These are phyloP conservation scores for Ricordea florida DNA, from an alignment of 92 coral and sea anemone genomes.

Conservation along the genomic window DNA sequence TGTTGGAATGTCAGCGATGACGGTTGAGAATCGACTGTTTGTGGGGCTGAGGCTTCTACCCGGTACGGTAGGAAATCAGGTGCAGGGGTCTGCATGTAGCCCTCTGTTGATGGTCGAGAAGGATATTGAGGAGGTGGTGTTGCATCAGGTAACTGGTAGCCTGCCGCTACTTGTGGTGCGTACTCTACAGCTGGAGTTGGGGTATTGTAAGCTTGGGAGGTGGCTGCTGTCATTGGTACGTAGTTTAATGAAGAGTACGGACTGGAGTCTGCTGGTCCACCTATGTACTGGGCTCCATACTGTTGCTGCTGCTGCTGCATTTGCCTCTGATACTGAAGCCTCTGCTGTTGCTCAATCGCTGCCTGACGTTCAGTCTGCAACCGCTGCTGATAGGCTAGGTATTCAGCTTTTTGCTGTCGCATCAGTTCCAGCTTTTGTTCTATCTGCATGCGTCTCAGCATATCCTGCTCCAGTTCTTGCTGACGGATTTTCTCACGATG, in stretches of 20 bases:
- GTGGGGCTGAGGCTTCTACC: slow-evolving; percentile 40
- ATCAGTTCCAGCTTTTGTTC: slow-evolving; percentile 95
- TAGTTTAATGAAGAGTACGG: slow-evolving; percentile 78
- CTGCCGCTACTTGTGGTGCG: slow-evolving; percentile 48
- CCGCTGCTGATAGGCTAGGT: slow-evolving; percentile 90
- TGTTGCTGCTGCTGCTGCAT: slow-evolving; percentile 50
- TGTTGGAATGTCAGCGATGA: slow-evolving; percentile 7
- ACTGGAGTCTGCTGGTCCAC: slow-evolving; percentile 61
- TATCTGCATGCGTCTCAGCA: slow-evolving; percentile 96
- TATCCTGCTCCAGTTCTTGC: slow-evolving; percentile 98
- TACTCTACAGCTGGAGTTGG: slow-evolving; percentile 34
- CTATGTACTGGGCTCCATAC: slow-evolving; percentile 8
- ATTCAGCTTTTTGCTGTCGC: slow-evolving; percentile 98
- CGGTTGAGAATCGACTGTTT: slow-evolving; percentile 45
- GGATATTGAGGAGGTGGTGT: slow-evolving; percentile 53
- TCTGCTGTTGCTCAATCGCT: slow-evolving; percentile 90
- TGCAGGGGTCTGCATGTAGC: slow-evolving; percentile 24
- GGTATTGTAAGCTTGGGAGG: slow-evolving; percentile 28
- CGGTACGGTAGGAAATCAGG: slow-evolving; percentile 32
- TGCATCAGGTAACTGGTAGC: slow-evolving; percentile 52
- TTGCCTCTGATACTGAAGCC: slow-evolving; percentile 32
- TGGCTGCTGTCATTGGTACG: slow-evolving; percentile 17
- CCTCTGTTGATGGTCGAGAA: slow-evolving; percentile 35
- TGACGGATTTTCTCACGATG: slow-evolving; percentile 96
- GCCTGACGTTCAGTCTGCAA: slow-evolving; percentile 89